phyloP scores from a whole-genome alignment of 2,113 vertebrate species.

The Anguilla japonica region DNA sequence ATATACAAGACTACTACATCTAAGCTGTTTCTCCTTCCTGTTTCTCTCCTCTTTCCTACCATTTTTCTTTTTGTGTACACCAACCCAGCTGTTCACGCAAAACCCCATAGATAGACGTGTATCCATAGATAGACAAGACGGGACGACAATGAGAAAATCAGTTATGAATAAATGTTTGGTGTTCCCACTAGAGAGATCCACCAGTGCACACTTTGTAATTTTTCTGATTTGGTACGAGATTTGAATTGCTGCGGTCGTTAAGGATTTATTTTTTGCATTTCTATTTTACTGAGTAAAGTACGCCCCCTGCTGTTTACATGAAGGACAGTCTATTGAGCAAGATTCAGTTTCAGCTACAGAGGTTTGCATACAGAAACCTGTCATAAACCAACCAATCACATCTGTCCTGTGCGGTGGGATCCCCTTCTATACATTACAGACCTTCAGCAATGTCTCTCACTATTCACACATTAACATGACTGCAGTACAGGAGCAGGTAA shows the following conservation, averaged over 20 bases:
- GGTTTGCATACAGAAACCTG: neutral
- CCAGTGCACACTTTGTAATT: neutral
- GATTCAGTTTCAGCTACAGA: neutral
- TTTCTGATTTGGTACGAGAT: neutral
- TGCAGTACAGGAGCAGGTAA: neutral
- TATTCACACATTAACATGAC: neutral
- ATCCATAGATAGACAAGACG: neutral
- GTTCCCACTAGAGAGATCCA: neutral
- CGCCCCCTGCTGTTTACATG: constrained; percentile 82
- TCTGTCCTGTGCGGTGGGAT: neutral
- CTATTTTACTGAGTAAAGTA: constrained; percentile 74
- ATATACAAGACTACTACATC: constrained; percentile 17
- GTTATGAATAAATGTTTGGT: neutral
- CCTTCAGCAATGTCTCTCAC: neutral
- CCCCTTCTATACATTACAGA: neutral
- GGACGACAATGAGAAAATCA: neutral
- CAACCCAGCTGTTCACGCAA: neutral
- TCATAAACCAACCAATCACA: neutral
- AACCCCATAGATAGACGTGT: neutral
- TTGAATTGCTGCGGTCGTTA: neutral
- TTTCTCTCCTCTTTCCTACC: neutral
- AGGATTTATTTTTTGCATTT: neutral
- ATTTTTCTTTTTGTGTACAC: neutral
- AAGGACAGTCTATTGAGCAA: constrained; percentile 69
- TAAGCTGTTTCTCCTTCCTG: constrained; percentile 8